Conservation (phyloP, 2,797 vertebrate species). For the Prunella strophiata region DNA sequence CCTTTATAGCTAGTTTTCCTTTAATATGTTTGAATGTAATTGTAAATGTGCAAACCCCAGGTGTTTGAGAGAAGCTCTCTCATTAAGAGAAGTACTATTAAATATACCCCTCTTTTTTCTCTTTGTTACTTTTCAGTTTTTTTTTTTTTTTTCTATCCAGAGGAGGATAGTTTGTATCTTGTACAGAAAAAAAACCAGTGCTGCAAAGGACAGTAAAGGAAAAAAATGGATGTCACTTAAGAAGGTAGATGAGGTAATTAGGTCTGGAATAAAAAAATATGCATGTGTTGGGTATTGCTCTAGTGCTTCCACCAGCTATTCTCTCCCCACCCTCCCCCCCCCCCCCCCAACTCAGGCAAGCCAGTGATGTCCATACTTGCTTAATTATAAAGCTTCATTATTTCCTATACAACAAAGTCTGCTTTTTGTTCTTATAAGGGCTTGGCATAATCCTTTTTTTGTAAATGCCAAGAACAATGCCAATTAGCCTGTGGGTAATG, state of each 20-base stretch:
- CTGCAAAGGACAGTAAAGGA: not conserved
- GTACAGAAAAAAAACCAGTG: not conserved
- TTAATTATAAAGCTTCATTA: slow-evolving; percentile 27
- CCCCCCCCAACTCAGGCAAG: not conserved
- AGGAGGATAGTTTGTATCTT: not conserved
- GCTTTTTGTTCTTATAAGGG: not conserved
- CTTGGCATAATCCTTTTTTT: not conserved
- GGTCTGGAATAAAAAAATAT: not conserved
- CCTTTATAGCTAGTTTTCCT: not conserved
- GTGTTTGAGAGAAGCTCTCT: not conserved
- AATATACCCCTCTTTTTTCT: not conserved
- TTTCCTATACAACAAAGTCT: not conserved
- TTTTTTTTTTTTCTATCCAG: not conserved
- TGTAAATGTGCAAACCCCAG: not conserved
- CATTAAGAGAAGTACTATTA: not conserved
- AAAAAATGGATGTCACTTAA: not conserved
- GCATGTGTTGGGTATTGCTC: not conserved
- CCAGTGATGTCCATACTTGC: not conserved
- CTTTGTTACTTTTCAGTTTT: not conserved
- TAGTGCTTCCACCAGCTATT: not conserved
- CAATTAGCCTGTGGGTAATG: not conserved
- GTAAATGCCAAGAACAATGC: slow-evolving; percentile 10
- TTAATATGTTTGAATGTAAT: not conserved
- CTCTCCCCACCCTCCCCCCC: not conserved
- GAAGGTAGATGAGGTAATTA: not conserved